Evolutionary conservation across 2,888 invertebrate species (phyloP), one percentile per base, ranked within the genome.

Genomic region (Merodon equestris): DNA sequence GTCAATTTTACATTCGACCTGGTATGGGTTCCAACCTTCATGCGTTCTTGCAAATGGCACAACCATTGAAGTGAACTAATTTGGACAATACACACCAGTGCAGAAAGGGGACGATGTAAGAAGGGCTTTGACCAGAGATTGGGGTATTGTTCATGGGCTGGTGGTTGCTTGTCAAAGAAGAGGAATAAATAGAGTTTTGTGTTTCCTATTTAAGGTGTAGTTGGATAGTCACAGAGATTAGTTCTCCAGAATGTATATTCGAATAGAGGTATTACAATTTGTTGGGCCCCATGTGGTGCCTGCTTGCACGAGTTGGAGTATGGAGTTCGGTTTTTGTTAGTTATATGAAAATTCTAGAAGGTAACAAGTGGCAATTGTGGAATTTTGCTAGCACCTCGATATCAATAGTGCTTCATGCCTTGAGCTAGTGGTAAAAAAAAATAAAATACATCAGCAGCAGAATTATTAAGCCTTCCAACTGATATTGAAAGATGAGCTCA

Each of bases 61-160:
- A 50, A 66, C 60, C 66, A 27, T 27, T 27, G 27, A 76, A 71
- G 66, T 76, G 76, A 48, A 58, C 71, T 76, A 66, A 76, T 71
- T 76, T 56, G 5, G 36, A 45, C 38, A 40, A 54, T 42, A 66
- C 53, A 63, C 15, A 54, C 38, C 27, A 27, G 7, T 4, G 27
- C 27, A 27, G 3, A 27, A 7, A 27, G 7, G 27, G 27, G 27
- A 2, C 7, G 27, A 27, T 27, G 40, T 40, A 40, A 40, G n/a
- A n/a, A 3, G n/a, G 3, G 9, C 40, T 40, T 40, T 40, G 14
- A 1, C 27, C 3, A 13, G 9, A 12, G 51, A 15, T 9, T 42
- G 38, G 54, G 14, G 27, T 19, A 2, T 12, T 9, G 10, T 19
- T 51, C 42, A 42, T 42, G 18, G 12, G 42, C n/a, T 60, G 19